Evolutionary conservation across 2,113 vertebrate species (phyloP), one percentile per base, ranked within the genome.

Genomic region (Erythrocercus mccallii): DNA sequence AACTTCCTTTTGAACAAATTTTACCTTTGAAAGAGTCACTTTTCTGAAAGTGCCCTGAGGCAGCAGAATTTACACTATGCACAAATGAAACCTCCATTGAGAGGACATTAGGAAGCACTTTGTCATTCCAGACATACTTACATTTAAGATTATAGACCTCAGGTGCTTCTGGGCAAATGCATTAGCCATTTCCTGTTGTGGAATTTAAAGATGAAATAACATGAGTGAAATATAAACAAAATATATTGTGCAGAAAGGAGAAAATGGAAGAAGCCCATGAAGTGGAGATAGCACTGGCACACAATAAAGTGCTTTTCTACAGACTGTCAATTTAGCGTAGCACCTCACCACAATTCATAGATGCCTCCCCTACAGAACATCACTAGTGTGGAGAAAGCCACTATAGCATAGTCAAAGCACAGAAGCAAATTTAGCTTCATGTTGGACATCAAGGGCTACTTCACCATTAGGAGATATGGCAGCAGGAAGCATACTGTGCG

Each of bases 141-240:
- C 99, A 81, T 99, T 99, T 56, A 99, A 98, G 94, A 99, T 99
- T 97, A 99, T 99, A 95, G 99, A 99, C 56, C 99, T 98, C 85
- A 99, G 98, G 96, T 99, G 99, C 97, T 99, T 99, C 98, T 99
- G 99, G 38, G 99, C 99, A 97, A 99, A 98, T 48, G 99, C 98
- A 76, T 99, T 99, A 54, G 99, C 99, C 99, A 99, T 99, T 94
- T 99, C 99, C 99, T 99, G 91, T 72, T 27, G 79, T 58, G 88
- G 81, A 82, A 95, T 92, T 95, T 25, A 95, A 93, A 92, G 85
- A 85, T 31, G 14, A 81, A 90, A 91, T 12, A 73, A 56, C 4
- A 30, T 95, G 21, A 97, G 91, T 57, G 35, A 69, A 58, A 81
- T 24, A 79, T 17, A 84, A 47, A 62, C 48, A 60, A 56, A 61